phyloP scores from a whole-genome alignment of 92 coral and sea anemone species.

The Epizoanthus rinbou region DNA sequence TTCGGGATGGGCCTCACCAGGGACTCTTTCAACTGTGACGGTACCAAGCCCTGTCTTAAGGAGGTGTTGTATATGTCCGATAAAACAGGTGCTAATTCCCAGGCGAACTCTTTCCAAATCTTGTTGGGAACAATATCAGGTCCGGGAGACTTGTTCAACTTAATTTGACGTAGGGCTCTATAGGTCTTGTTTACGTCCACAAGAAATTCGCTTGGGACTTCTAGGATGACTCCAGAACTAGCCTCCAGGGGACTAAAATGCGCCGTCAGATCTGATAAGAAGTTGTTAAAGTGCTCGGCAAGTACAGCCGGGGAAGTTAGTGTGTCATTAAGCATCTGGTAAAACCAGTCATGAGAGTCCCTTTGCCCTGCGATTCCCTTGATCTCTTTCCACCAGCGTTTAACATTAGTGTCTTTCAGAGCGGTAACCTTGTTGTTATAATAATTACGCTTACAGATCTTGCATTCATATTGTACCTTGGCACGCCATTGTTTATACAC shows the following conservation, averaged over 20 bases:
- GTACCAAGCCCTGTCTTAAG: background rate
- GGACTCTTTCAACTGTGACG: background rate
- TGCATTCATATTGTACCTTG: conserved; percentile 41
- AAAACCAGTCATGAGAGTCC: conserved; percentile 11
- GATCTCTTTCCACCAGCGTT: conserved; percentile 52
- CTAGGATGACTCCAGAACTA: background rate
- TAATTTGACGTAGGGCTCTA: background rate
- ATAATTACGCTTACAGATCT: conserved; percentile 14
- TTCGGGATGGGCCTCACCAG: background rate
- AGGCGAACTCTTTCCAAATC: conserved; percentile 31
- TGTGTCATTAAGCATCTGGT: conserved; percentile 37
- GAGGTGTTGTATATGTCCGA: conserved; percentile 22
- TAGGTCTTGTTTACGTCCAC: background rate
- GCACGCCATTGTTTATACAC: conserved; percentile 26
- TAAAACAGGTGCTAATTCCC: conserved; percentile 9
- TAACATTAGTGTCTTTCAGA: conserved; percentile 37
- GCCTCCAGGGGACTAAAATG: background rate
- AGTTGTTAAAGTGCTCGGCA: conserved; percentile 18
- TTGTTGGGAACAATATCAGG: background rate
- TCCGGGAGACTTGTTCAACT: conserved; percentile 9
- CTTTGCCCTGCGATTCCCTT: conserved; percentile 33
- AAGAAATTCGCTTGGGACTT: conserved; percentile 2
- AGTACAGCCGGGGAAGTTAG: conserved; percentile 39
- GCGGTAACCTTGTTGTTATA: conserved; percentile 39
- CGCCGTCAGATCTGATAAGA: background rate